These are phyloP conservation scores for Dendronephthya gigantea DNA, from an alignment of 64 coral and sea anemone genomes.

Conservation along the genomic window DNA sequence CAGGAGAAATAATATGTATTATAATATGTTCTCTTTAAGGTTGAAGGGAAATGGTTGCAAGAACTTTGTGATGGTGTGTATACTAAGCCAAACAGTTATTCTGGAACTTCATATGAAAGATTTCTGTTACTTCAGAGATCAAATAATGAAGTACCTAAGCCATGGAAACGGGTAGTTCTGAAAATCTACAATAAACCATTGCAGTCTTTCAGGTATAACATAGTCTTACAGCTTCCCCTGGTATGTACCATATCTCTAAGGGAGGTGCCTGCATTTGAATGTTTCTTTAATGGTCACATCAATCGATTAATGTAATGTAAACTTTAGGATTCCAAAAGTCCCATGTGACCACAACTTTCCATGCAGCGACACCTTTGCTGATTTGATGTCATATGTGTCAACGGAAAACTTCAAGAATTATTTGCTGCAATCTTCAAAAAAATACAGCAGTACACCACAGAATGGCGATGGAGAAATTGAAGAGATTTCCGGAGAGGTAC, in stretches of 20 bases:
- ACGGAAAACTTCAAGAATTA: constrained; percentile 21
- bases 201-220: not conserved
- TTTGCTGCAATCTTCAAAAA: constrained; percentile 1
- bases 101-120: not conserved
- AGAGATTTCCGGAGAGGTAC: not conserved
- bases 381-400: constrained; percentile 4
- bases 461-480: not conserved
- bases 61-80: not conserved
- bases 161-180: not conserved
- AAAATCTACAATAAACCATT: not conserved
- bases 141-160: not conserved
- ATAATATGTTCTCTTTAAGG: not conserved
- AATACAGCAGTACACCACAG: not conserved
- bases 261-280: too few species aligned
- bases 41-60: constrained; percentile 9
- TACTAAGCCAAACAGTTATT: not conserved
- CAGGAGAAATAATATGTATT: not conserved
- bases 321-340: not conserved
- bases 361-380: constrained; percentile 1
- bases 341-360: not conserved
- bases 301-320: too few species aligned
- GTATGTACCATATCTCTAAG: too few species aligned
- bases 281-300: too few species aligned
- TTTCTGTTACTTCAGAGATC: not conserved
- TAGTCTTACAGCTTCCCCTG: too few species aligned